A percentile compares a stretch with the other conserved stretches of the same genome.
Evolutionary conservation across 2,113 vertebrate genomes (phyloP).

Genomic region (Chamaetylas fuelleborni): DNA sequence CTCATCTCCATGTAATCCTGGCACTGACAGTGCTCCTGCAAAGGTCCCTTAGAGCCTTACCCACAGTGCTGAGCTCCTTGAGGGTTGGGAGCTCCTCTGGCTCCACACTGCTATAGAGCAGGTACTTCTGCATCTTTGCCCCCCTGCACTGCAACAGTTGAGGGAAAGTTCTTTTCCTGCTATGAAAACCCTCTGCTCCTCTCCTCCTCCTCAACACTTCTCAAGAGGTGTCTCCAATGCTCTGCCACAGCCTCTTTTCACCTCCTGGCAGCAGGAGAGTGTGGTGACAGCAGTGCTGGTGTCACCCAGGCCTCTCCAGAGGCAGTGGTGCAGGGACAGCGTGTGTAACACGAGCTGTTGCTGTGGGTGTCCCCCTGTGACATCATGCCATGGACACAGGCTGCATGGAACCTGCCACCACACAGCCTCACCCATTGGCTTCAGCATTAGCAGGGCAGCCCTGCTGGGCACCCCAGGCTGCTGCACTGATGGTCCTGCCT

Average conservation of each 20-base stretch:
- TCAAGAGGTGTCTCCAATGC: background rate
- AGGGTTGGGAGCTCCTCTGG: background rate
- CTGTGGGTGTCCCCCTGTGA: background rate
- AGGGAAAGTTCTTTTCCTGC: background rate
- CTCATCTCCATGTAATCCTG: background rate
- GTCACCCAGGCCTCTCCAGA: background rate
- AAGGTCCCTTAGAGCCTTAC: background rate
- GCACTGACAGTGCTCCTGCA: background rate
- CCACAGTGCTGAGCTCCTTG: background rate
- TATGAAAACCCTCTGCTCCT: background rate
- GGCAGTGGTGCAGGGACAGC: rapidly evolving
- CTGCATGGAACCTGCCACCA: background rate
- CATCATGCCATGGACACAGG: background rate
- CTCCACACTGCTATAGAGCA: background rate
- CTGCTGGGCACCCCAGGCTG: background rate
- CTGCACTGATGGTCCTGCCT: background rate
- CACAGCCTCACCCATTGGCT: background rate
- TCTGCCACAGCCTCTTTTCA: background rate
- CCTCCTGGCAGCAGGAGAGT: background rate
- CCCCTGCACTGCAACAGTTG: background rate
- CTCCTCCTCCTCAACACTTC: background rate
- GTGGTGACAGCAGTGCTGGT: background rate
- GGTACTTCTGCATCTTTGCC: background rate
- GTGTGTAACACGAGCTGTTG: background rate
- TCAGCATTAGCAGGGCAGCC: background rate